Base-by-base conservation (phyloP, 1,140 invertebrate genomes). In the Anagrus nilaparvatae region DNA sequence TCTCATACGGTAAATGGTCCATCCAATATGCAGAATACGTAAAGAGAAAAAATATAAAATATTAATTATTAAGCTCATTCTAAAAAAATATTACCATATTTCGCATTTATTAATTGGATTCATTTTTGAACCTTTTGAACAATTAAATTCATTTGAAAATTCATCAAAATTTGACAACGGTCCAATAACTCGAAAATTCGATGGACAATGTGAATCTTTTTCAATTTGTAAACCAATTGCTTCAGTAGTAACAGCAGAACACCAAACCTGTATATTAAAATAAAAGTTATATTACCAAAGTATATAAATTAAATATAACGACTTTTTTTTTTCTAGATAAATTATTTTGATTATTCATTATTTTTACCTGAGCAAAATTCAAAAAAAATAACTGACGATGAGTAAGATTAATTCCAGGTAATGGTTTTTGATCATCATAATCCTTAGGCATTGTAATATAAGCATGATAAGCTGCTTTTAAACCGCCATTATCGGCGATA, bases 11-110 rank as follows among this genome's bases (percentile, higher is more conserved):
- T n/a, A n/a, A n/a, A n/a, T n/a, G n/a, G n/a, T n/a, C n/a, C n/a
- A n/a, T n/a, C n/a, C n/a, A n/a, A n/a, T n/a, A n/a, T n/a, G n/a
- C n/a, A n/a, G n/a, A n/a, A n/a, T n/a, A n/a, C n/a, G n/a, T n/a
- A n/a, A n/a, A n/a, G n/a, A n/a, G n/a, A n/a, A n/a, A n/a, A n/a
- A n/a, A n/a, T n/a, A n/a, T n/a, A n/a, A n/a, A n/a, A n/a, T n/a
- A n/a, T n/a, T n/a, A n/a, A n/a, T n/a, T n/a, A n/a, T n/a, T n/a
- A n/a, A n/a, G n/a, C n/a, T n/a, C n/a, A n/a, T n/a, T n/a, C n/a
- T n/a, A n/a, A n/a, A n/a, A n/a, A n/a, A n/a, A n/a, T n/a, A n/a
- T 75, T 83, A 97, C 92, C 92, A 97, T 33, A 97, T 82, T 58
- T 84, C 83, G 60, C 93, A 97, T 62, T 95, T 96, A 5, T 87